Evolutionary conservation across 2,797 vertebrate genomes (phyloP), one percentile per base, ranked within the genome.

Genomic region (Myotis pilosus): DNA sequence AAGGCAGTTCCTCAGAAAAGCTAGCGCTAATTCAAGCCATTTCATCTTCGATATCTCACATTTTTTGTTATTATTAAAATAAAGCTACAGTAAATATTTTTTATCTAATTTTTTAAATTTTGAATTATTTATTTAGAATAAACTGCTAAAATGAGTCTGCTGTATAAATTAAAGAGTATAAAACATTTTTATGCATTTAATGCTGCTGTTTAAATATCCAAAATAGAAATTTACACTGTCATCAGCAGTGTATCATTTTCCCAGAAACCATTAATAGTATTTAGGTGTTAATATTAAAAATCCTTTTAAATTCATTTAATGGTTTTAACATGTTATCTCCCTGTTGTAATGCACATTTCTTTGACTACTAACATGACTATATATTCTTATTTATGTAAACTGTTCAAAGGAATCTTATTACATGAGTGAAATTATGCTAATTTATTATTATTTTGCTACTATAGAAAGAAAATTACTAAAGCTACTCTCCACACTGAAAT

Each of bases 201-300:
- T 85, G 19, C 68, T 92, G 80, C 36, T 60, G 12, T 16, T 20
- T 38, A 82, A 86, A 87, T 80, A 91, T 25, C 82, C 6, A 68
- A 91, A 84, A 92, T 6, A 95, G n/a, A 95, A 80, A 92, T 60
- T 85, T 88, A 88, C 16, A 92, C 8, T 91, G 79, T 44, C 36
- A 88, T 33, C 49, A 89, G 30, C 23, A 87, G 33, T 78, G 9
- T 66, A 57, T 71, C 25, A 87, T 83, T 79, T 87, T 91, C 68
- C 94, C n/a, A 88, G 19, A 94, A 94, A 95, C 47, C 41, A 85
- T 72, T 72, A 84, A 49, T 3, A 82, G 36, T 25, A 71, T 49
- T 49, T 28, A 62, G 8, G 23, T 44, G 13, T 62, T 79, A 74
- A 81, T 47, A 66, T 55, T 51, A 49, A 85, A 91, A 94, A 74